Conservation (phyloP, 2,888 invertebrate species). For the Elegia similella region DNA sequence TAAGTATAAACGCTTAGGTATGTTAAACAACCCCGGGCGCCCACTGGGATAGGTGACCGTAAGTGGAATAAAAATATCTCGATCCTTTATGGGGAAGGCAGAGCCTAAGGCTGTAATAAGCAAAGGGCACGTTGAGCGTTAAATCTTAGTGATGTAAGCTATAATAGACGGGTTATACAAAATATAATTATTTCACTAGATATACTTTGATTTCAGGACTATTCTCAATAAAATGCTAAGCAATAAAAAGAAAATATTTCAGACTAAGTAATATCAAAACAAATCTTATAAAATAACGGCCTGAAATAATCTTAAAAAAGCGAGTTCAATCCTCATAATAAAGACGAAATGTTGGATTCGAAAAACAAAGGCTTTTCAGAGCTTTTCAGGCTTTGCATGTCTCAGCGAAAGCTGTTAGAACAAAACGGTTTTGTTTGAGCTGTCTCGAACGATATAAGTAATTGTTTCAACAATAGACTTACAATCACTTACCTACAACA, state of each 20-base stretch:
- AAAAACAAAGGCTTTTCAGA: conserved; percentile 5
- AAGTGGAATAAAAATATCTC: too few relatives aligned
- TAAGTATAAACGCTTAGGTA: too few relatives aligned
- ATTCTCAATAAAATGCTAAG: background rate
- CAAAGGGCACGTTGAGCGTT: too few relatives aligned
- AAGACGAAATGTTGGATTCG: conserved; percentile 6
- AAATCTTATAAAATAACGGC: background rate
- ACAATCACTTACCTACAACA: too few relatives aligned
- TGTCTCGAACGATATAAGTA: conserved; percentile 3
- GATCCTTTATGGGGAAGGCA: too few relatives aligned
- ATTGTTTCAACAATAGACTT: background rate
- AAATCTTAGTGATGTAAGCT: too few relatives aligned
- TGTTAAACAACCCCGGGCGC: too few relatives aligned
- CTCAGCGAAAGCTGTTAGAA: conserved; percentile 2
- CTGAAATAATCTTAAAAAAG: background rate
- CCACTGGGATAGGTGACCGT: too few relatives aligned
- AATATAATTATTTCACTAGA: too few relatives aligned
- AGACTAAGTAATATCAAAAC: background rate
- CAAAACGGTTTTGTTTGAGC: background rate
- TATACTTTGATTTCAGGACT: too few relatives aligned
- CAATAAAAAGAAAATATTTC: background rate
- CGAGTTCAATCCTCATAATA: conserved; percentile 7
- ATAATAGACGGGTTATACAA: too few relatives aligned
- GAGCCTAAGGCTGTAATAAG: too few relatives aligned
- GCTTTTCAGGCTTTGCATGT: background rate